These are phyloP conservation scores for Pantherophis guttatus DNA, from an alignment of 2,113 vertebrate genomes.

Conservation along the genomic window DNA sequence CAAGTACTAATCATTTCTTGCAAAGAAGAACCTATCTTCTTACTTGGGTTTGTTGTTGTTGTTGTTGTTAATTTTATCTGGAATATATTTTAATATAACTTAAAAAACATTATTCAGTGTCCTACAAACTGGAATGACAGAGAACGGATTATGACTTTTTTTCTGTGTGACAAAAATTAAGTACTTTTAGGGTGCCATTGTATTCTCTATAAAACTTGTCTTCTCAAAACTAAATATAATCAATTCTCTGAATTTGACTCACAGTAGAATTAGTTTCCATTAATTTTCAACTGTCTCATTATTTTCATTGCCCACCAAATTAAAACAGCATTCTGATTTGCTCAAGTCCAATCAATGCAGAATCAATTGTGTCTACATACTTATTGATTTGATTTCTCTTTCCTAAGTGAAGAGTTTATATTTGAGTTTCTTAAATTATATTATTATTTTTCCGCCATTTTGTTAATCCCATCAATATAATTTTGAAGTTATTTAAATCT, in stretches of 20 bases:
- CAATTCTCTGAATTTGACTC: neutral
- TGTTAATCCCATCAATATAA: neutral
- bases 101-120: neutral
- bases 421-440: neutral
- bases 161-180: neutral
- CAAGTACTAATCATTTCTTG: neutral
- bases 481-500: neutral
- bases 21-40: neutral
- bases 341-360: neutral
- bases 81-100: neutral
- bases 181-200: neutral
- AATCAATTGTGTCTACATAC: neutral
- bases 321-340: neutral
- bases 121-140: neutral
- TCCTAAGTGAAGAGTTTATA: neutral
- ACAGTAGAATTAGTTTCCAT: neutral
- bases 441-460: neutral
- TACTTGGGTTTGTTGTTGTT: neutral
- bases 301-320: neutral
- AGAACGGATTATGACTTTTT: neutral
- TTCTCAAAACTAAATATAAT: neutral
- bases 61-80: neutral
- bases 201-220: neutral
- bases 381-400: neutral
- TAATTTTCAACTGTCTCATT: neutral